phyloP scores from a whole-genome alignment of 35 echinoderm and acorn worm species.

The Anneissia japonica region DNA sequence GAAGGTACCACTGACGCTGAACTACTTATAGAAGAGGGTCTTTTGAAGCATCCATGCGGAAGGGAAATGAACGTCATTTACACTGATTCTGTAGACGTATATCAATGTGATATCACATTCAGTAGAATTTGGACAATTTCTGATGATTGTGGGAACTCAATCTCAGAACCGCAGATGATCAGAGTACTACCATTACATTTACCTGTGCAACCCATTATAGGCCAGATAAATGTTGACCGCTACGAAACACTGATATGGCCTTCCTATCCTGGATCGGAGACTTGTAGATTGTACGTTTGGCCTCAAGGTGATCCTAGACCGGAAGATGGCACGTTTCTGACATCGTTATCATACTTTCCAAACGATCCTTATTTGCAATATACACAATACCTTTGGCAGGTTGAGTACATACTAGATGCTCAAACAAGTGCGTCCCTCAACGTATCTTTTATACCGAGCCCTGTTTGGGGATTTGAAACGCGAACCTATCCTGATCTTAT shows the following conservation, averaged over 20 bases:
- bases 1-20: neutral
- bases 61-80: neutral
- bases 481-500: constrained; percentile 1
- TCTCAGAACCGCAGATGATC: neutral
- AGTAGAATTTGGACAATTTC: constrained; percentile 3
- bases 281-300: neutral
- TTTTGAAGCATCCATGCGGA: neutral
- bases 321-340: neutral
- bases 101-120: neutral
- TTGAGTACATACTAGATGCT: constrained; percentile 15
- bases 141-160: neutral
- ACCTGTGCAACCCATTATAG: neutral
- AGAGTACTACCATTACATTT: neutral
- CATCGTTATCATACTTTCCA: neutral
- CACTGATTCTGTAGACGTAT: neutral
- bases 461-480: constrained; percentile 20
- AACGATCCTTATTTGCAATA: neutral
- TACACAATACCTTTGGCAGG: constrained; percentile 11
- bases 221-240: constrained; percentile 5
- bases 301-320: neutral
- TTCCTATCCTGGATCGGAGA: neutral
- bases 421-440: neutral
- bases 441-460: constrained; percentile 9
- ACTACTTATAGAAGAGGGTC: neutral
- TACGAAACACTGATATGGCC: neutral